These are phyloP conservation scores for Dyspetes luteomarginatus DNA, from an alignment of 2,888 invertebrate species.

Conservation along the genomic window DNA sequence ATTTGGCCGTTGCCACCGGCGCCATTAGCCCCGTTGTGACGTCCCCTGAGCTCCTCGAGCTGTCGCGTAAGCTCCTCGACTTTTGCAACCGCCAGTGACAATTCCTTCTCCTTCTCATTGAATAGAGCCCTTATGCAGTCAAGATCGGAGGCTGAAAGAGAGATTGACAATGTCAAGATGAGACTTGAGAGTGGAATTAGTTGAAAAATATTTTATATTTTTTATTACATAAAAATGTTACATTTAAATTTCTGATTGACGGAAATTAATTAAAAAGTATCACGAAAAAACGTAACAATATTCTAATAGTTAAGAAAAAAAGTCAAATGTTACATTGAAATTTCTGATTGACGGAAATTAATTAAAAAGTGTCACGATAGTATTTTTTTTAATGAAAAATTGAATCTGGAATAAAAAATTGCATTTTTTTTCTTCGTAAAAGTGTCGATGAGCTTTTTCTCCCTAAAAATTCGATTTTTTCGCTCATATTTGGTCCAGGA, in stretches of 20 bases:
- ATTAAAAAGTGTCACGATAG: too few relatives aligned
- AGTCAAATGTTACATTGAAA: too few relatives aligned
- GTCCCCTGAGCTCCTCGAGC: conserved; percentile 93
- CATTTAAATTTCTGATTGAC: too few relatives aligned
- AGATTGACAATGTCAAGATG: conserved; percentile 28
- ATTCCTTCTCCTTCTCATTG: conserved; percentile 98
- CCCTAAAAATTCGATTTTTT: too few relatives aligned
- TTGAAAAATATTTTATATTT: too few relatives aligned
- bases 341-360: too few relatives aligned
- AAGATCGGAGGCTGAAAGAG: conserved; percentile 92
- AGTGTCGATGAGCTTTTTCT: neutral
- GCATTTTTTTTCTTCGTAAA: neutral
- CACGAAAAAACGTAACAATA: too few relatives aligned
- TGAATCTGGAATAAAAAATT: neutral
- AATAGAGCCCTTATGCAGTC: conserved; percentile 98
- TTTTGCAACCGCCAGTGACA: conserved; percentile 98
- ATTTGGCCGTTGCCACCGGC: conserved; percentile 80
- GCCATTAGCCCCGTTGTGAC: conserved; percentile 74
- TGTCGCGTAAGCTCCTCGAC: conserved; percentile 98
- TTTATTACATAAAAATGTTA: too few relatives aligned
- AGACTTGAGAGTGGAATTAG: too few relatives aligned
- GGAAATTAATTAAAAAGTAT: too few relatives aligned
- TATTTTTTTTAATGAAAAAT: neutral
- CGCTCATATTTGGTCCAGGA: too few relatives aligned
- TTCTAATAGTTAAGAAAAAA: too few relatives aligned